phyloP scores from a whole-genome alignment of 2,113 vertebrate genomes.

The Lampris incognitus region DNA sequence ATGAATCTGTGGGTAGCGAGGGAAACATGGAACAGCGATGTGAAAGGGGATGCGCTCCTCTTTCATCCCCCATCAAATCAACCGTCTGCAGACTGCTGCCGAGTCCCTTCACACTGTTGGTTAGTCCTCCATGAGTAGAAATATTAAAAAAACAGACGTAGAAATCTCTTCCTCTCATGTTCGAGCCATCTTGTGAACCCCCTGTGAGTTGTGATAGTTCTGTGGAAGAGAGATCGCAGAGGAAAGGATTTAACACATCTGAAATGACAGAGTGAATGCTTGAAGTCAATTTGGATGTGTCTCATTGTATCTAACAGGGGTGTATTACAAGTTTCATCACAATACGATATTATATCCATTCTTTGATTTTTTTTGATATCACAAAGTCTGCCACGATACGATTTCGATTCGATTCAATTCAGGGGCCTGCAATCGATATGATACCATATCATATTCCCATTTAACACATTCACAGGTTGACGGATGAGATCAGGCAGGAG shows the following conservation, averaged over 20 bases:
- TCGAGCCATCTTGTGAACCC: conserved; percentile 83
- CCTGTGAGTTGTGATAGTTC: conserved; percentile 81
- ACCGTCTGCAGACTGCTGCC: conserved; percentile 12
- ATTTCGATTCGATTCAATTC: too few species aligned
- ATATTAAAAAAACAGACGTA: conserved; percentile 16
- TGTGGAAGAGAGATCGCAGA: conserved; percentile 49
- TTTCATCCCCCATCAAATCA: neutral
- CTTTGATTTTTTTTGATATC: too few species aligned
- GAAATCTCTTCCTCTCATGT: conserved; percentile 59
- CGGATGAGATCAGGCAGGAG: too few species aligned
- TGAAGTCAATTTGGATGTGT: too few species aligned
- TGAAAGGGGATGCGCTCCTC: neutral
- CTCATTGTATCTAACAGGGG: too few species aligned
- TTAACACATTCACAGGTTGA: too few species aligned
- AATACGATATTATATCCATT: too few species aligned
- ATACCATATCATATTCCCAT: too few species aligned
- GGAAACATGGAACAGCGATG: neutral
- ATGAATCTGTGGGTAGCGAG: conserved; percentile 1
- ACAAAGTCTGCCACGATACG: too few species aligned
- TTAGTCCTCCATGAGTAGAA: conserved; percentile 22
- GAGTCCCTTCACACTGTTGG: conserved; percentile 18
- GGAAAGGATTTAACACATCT: neutral
- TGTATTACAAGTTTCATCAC: too few species aligned
- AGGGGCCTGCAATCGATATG: too few species aligned
- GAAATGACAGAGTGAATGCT: too few species aligned